Evolutionary conservation across 2,797 vertebrate genomes (phyloP).

Genomic region (Rhinichthys osculus): DNA sequence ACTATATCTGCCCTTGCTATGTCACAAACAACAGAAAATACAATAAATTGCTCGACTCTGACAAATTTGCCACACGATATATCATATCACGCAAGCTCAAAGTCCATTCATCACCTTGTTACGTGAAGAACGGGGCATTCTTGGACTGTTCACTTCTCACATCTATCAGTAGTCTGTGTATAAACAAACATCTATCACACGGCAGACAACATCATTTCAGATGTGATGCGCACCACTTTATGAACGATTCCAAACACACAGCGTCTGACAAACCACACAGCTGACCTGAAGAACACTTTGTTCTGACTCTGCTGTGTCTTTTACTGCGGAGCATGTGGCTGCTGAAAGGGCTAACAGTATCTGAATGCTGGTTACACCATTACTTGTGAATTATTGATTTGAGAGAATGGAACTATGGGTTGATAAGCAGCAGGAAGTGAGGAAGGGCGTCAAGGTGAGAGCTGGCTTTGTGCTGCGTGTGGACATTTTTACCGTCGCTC

Average conservation of each 20-base stretch:
- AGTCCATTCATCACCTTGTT: conserved; percentile 72
- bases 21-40: conserved; percentile 53
- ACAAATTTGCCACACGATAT: conserved; percentile 67
- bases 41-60: conserved; percentile 62
- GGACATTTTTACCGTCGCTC: conserved; percentile 49
- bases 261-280: not conserved
- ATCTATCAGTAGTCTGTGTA: conserved; percentile 73
- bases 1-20: conserved; percentile 19
- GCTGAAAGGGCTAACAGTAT: conserved; percentile 37
- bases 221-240: conserved; percentile 35
- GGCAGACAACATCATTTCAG: conserved; percentile 43
- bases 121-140: conserved; percentile 63
- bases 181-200: conserved; percentile 63
- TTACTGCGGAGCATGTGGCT: conserved; percentile 3
- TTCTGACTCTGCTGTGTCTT: conserved; percentile 16
- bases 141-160: conserved; percentile 65
- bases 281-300: conserved; percentile 39
- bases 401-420: conserved; percentile 47
- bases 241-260: conserved; percentile 6
- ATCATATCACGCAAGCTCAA: conserved; percentile 64
- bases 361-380: conserved; percentile 41
- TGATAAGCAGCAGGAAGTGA: conserved; percentile 51
- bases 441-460: conserved; percentile 56
- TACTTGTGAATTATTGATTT: conserved; percentile 56
- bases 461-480: conserved; percentile 47